Evolutionary conservation across 2,113 vertebrate species (phyloP).

Genomic region (Notiomystis cincta): DNA sequence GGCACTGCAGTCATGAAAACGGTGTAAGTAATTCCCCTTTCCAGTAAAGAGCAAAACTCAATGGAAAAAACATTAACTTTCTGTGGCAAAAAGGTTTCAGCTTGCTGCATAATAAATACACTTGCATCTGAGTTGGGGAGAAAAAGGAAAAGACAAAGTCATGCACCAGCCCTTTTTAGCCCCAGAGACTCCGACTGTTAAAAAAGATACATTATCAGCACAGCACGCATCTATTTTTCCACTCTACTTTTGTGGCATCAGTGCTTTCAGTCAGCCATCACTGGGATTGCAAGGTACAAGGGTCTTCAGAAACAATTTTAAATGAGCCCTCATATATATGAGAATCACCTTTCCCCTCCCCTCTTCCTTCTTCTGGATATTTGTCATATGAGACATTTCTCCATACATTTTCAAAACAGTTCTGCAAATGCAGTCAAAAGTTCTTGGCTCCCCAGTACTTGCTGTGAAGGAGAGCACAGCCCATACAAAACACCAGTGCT

Average conservation of each 20-base stretch:
- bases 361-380: background rate
- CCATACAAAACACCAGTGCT: background rate
- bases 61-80: background rate
- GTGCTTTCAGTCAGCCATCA: slow-evolving; percentile 56
- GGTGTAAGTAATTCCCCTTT: background rate
- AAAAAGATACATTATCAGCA: slow-evolving; percentile 30
- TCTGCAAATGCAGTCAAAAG: background rate
- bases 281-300: background rate
- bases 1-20: background rate
- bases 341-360: background rate
- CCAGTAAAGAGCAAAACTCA: background rate
- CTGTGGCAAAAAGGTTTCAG: background rate
- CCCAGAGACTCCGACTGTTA: slow-evolving; percentile 29
- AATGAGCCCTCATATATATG: background rate
- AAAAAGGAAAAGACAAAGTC: background rate
- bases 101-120: background rate
- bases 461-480: background rate
- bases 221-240: slow-evolving; percentile 14
- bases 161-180: background rate
- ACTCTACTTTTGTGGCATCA: slow-evolving; percentile 38
- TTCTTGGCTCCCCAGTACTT: background rate
- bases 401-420: background rate
- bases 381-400: slow-evolving; percentile 35
- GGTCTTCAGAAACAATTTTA: slow-evolving; percentile 47
- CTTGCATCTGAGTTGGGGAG: background rate